Conservation (phyloP, 2,113 vertebrate species). For the Crypturellus undulatus region DNA sequence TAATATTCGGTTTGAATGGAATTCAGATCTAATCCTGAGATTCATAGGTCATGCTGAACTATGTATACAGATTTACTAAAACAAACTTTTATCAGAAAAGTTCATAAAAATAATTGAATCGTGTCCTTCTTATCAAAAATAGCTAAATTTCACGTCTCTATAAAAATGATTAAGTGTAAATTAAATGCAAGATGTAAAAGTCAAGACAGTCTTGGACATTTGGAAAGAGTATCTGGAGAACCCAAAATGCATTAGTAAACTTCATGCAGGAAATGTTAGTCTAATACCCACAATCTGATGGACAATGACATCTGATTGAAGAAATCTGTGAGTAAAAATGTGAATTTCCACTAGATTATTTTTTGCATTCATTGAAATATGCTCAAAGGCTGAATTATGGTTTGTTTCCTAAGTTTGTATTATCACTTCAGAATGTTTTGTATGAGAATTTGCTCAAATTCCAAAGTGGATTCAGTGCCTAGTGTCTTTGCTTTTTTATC, state of each 20-base stretch:
- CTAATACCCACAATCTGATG: neutral
- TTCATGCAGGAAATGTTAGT: neutral
- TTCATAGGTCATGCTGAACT: neutral
- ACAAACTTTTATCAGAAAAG: neutral
- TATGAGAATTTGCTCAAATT: neutral
- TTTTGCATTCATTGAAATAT: neutral
- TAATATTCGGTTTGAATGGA: neutral
- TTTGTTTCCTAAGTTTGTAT: conserved; percentile 12
- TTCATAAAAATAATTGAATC: neutral
- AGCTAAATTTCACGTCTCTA: neutral
- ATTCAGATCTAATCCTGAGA: neutral
- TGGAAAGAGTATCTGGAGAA: neutral
- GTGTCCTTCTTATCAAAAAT: neutral
- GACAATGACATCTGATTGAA: neutral
- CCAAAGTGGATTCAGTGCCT: neutral
- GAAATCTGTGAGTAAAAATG: neutral
- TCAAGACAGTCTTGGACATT: neutral
- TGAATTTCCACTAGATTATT: neutral
- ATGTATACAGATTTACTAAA: neutral
- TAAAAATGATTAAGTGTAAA: neutral
- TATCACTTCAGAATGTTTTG: conserved; percentile 6
- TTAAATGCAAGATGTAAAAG: neutral
- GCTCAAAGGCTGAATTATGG: neutral
- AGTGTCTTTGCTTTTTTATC: neutral
- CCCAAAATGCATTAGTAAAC: neutral